A percentile compares a stretch with the other conserved stretches of the same genome.
Evolutionary conservation across 2,888 invertebrate genomes (phyloP).

Genomic region (Cephus spinipes): DNA sequence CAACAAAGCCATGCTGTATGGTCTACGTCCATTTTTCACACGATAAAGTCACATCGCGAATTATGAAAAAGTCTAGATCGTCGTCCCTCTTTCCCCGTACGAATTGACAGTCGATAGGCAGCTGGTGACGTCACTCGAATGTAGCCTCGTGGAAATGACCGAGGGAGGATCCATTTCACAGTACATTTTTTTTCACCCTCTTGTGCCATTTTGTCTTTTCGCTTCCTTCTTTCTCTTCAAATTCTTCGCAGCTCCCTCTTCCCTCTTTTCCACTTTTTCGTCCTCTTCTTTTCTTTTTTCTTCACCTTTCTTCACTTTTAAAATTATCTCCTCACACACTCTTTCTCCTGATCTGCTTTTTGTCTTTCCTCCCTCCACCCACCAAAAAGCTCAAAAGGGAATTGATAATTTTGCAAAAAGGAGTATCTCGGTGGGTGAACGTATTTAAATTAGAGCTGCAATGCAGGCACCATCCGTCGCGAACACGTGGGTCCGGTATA

Average conservation of each 20-base stretch:
- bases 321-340: not conserved
- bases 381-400: not conserved
- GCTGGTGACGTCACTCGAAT: not conserved
- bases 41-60: not conserved
- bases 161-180: not conserved
- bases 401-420: not conserved
- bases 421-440: not conserved
- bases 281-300: not conserved
- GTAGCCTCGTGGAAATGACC: not conserved
- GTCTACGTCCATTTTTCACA: not conserved
- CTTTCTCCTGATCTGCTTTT: not conserved
- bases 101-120: not conserved
- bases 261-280: not conserved
- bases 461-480: not conserved
- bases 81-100: not conserved
- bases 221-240: not conserved
- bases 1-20: not conserved
- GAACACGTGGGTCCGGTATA: not conserved
- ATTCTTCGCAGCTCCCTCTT: not conserved
- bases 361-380: not conserved
- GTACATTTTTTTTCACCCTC: not conserved
- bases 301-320: not conserved
- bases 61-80: not conserved
- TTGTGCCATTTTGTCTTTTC: not conserved
- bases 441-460: not conserved